These are phyloP conservation scores for Achatina immaculata DNA, from an alignment of 1,140 invertebrate genomes.

Conservation along the genomic window DNA sequence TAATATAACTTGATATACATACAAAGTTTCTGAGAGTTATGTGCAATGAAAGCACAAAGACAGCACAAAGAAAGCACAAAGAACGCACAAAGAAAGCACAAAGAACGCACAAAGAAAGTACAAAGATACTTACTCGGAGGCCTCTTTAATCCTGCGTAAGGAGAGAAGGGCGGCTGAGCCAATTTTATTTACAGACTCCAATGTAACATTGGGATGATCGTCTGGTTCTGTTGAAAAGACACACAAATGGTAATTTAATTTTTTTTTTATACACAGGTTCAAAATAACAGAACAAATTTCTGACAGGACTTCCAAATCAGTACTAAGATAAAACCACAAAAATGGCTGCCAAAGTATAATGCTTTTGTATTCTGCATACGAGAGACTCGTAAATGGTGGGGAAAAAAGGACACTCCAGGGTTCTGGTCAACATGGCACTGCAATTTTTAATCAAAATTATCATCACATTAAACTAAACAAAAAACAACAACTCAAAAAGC, in stretches of 20 bases:
- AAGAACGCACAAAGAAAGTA: too few relatives aligned
- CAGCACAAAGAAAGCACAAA: too few relatives aligned
- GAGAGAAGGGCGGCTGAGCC: slow-evolving; percentile 61
- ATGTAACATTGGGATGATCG: slow-evolving; percentile 51
- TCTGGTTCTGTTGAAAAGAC: slow-evolving; percentile 48
- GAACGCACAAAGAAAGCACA: too few relatives aligned
- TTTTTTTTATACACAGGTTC: not conserved
- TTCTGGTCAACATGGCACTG: too few relatives aligned
- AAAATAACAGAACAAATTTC: not conserved
- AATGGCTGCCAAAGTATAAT: not conserved
- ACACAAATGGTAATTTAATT: slow-evolving; percentile 10
- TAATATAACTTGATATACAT: too few relatives aligned
- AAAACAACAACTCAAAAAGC: too few relatives aligned
- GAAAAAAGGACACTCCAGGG: too few relatives aligned
- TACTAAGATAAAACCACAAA: not conserved
- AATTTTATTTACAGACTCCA: slow-evolving; percentile 69
- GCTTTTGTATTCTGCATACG: not conserved
- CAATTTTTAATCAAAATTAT: too few relatives aligned
- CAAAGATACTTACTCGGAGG: slow-evolving; percentile 67
- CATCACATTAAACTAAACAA: too few relatives aligned
- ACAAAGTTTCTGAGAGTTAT: too few relatives aligned
- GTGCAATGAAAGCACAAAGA: too few relatives aligned
- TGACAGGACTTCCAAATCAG: not conserved
- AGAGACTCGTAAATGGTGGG: too few relatives aligned
- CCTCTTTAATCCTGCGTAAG: slow-evolving; percentile 63